Base-by-base conservation (phyloP, 2,888 invertebrate species). In the Polia nebulosa region DNA sequence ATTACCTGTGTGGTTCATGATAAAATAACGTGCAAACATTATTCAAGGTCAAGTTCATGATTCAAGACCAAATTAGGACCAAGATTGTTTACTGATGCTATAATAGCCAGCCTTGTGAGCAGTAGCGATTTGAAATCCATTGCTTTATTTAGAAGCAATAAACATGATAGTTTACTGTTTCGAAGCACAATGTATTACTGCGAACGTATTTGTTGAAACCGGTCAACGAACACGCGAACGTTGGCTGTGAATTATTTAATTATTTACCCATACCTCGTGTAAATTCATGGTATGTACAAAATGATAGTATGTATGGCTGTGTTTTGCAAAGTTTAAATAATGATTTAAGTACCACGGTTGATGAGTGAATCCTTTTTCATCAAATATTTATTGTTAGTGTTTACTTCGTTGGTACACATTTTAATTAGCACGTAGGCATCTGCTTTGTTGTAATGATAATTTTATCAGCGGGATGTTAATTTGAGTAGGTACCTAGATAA, bases 41-140 rank as follows among this genome's bases (percentile, higher is more conserved):
- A 9, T 59, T 36, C 71, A 84, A 83, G 82, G 84, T 59, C 61
- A 82, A 83, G 84, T 81, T 85, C 84, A 85, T 9, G 74, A 73
- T 64, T 53, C 52, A 72, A 78, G 32, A 72, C 73, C 62, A 55
- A 49, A 66, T 41, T 55, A 73, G 68, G 77, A 80, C 67, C 49
- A 66, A 80, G 57, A 66, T 47, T 70, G 65, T 68, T 80, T 62
- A 67, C 58, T 27, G n/a, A 25, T 53, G 63, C 58, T 58, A 61
- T 64, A 63, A 52, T 27, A 44, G 22, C 25, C 44, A 55, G 55
- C 59, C 55, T 79, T 75, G 53, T 27, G 36, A 47, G 49, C 39
- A 63, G 41, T 47, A 64, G 41, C 64, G 15, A 61, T 41, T 45
- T 27, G 25, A 9, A 51, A 56, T 74, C 61, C 82, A 79, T 66